Evolutionary conservation across 2,888 invertebrate species (phyloP).

Genomic region (Polydesmus complanatus): DNA sequence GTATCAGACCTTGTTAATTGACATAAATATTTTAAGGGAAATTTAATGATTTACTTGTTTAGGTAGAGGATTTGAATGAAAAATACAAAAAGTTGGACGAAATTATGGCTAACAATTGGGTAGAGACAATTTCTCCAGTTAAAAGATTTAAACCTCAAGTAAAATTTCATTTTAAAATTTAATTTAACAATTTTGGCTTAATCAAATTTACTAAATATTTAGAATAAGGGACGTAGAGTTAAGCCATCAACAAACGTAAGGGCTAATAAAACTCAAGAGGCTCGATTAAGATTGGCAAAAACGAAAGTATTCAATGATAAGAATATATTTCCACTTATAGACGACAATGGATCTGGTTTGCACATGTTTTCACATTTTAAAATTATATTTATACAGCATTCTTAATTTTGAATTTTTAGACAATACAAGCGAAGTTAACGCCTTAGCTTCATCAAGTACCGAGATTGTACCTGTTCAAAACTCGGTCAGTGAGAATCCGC

Average conservation of each 20-base stretch:
- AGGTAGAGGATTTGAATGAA: constrained; percentile 10
- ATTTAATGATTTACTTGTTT: not conserved
- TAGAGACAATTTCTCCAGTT: not conserved
- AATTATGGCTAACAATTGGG: not conserved
- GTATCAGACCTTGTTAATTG: not conserved
- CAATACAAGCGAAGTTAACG: too few species aligned
- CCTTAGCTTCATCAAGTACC: too few species aligned
- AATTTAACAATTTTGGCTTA: not conserved
- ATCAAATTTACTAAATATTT: not conserved
- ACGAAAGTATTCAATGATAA: not conserved
- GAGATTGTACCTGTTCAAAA: too few species aligned
- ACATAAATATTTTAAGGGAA: not conserved
- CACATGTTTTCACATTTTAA: too few species aligned
- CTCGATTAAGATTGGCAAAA: constrained; percentile 6
- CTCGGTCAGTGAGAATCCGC: too few species aligned
- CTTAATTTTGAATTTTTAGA: too few species aligned
- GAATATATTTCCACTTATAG: not conserved
- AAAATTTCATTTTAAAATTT: not conserved
- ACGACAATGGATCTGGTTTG: not conserved
- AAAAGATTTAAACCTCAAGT: not conserved
- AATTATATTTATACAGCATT: too few species aligned
- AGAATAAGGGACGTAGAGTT: not conserved
- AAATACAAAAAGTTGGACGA: not conserved
- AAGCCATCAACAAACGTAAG: not conserved
- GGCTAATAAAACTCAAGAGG: not conserved